A percentile compares a stretch with the other conserved stretches of the same genome.
These are phyloP conservation scores for Panthera tigris DNA, from an alignment of 2,113 vertebrate species.

Conservation along the genomic window DNA sequence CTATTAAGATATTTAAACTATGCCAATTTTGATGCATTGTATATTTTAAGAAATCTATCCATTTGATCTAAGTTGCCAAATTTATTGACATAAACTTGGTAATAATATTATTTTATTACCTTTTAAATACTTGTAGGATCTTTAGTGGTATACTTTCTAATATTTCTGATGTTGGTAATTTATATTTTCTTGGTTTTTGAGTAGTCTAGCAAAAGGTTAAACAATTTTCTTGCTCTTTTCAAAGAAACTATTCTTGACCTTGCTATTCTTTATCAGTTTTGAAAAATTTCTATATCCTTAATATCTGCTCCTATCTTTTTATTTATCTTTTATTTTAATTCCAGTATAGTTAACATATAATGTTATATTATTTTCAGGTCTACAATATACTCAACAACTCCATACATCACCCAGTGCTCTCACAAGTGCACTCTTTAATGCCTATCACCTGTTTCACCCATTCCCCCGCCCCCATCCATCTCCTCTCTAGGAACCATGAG, in stretches of 20 bases:
- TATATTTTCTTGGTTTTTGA: neutral
- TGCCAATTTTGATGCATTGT: neutral
- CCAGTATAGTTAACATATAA: neutral
- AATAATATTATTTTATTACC: neutral
- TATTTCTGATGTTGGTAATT: neutral
- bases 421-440: neutral
- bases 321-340: neutral
- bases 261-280: neutral
- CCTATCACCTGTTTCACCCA: neutral
- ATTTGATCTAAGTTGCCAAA: neutral
- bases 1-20: conserved; percentile 6
- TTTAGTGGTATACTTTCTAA: neutral
- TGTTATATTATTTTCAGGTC: neutral
- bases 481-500: neutral
- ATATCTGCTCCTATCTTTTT: neutral
- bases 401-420: neutral
- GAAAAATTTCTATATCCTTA: neutral
- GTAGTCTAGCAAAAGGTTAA: neutral
- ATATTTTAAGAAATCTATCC: neutral
- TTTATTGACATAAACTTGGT: neutral
- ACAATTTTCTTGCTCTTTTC: neutral
- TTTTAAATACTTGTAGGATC: neutral
- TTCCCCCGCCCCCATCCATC: neutral
- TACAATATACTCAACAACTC: neutral
- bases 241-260: neutral